Evolutionary conservation across 2,888 invertebrate genomes (phyloP).

Genomic region (Trilocha varians): DNA sequence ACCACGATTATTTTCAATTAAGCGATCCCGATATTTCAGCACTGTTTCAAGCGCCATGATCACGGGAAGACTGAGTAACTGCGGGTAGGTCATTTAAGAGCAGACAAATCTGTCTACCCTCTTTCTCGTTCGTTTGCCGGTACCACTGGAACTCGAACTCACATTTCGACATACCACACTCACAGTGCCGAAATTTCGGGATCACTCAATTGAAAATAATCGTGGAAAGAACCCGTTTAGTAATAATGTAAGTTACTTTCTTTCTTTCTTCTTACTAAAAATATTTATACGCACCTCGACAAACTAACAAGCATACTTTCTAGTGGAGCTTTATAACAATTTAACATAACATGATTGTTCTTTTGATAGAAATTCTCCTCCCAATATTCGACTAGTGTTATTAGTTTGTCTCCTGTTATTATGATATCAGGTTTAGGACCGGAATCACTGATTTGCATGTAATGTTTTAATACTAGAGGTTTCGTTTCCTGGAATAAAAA

Average conservation of each 20-base stretch:
- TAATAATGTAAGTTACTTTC: neutral
- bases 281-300: constrained; percentile 38
- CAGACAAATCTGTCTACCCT: too few relatives aligned
- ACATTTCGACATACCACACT: too few relatives aligned
- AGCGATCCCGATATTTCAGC: too few relatives aligned
- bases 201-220: too few relatives aligned
- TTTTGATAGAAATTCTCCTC: constrained; percentile 43
- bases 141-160: too few relatives aligned
- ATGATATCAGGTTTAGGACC: constrained; percentile 52
- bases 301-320: constrained; percentile 52
- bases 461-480: constrained; percentile 47
- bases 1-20: too few relatives aligned
- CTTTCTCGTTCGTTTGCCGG: too few relatives aligned
- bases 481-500: constrained; percentile 60
- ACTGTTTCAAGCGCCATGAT: too few relatives aligned
- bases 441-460: constrained; percentile 36
- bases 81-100: too few relatives aligned
- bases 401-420: constrained; percentile 52
- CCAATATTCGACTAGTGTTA: constrained; percentile 61
- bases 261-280: neutral
- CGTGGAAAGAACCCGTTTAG: too few relatives aligned
- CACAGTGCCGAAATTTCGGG: too few relatives aligned
- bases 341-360: constrained; percentile 23
- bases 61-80: too few relatives aligned
- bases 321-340: constrained; percentile 34